Conservation (phyloP, 2,113 vertebrate species). For the Hyla sarda region DNA sequence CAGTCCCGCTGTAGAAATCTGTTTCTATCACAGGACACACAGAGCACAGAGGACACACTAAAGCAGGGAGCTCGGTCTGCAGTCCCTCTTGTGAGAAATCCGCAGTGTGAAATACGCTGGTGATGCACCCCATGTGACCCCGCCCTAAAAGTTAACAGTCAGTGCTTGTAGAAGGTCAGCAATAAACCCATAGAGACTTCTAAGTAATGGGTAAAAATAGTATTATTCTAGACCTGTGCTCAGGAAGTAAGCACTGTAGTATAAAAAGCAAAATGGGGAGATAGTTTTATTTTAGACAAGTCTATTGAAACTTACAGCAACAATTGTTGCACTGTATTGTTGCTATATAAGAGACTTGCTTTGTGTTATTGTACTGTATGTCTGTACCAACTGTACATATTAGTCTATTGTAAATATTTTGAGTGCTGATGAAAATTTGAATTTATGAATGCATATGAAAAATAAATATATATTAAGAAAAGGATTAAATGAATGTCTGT, state of each 20-base stretch:
- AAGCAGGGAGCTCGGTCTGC: too few relatives aligned
- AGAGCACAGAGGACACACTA: too few relatives aligned
- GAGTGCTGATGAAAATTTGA: not conserved
- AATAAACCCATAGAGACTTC: not conserved
- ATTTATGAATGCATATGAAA: too few relatives aligned
- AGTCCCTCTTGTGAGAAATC: too few relatives aligned
- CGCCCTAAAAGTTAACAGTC: too few relatives aligned
- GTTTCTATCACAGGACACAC: too few relatives aligned
- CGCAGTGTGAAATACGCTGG: too few relatives aligned
- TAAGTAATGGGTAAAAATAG: not conserved
- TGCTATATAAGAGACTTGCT: not conserved
- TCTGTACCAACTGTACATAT: not conserved
- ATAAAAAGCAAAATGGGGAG: not conserved
- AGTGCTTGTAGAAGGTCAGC: not conserved
- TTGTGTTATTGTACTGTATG: not conserved
- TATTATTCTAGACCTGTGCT: not conserved
- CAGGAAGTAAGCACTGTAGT: not conserved
- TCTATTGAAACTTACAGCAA: not conserved
- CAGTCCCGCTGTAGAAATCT: too few relatives aligned
- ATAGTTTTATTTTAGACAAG: too few relatives aligned
- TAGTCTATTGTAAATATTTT: not conserved
- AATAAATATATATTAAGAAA: not conserved
- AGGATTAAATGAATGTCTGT: not conserved
- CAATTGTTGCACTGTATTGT: not conserved
- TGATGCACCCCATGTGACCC: too few relatives aligned